Conservation (phyloP, 2,797 vertebrate species). For the Cynopterus sphinx region DNA sequence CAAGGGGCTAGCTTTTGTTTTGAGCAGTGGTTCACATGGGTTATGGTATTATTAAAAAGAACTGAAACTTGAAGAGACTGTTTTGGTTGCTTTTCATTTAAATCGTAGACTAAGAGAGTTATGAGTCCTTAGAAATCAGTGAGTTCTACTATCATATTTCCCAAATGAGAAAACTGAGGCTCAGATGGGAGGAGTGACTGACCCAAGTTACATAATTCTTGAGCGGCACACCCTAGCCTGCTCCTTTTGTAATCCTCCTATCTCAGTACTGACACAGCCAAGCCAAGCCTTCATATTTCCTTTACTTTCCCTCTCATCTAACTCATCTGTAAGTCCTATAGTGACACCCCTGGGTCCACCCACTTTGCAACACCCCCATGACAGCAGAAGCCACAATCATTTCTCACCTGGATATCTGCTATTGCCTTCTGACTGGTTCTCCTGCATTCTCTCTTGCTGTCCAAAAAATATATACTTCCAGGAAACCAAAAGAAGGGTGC, state of each 20-base stretch:
- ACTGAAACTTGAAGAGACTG: not conserved
- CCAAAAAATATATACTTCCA: not conserved
- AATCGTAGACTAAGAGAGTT: not conserved
- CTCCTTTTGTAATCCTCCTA: not conserved
- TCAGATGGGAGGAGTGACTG: not conserved
- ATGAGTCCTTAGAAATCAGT: not conserved
- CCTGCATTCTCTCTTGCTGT: not conserved
- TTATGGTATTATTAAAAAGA: slow-evolving; percentile 10
- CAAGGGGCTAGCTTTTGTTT: not conserved
- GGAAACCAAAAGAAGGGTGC: not conserved
- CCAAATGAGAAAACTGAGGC: not conserved
- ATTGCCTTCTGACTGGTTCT: not conserved
- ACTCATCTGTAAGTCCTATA: not conserved
- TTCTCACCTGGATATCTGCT: not conserved
- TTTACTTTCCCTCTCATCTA: not conserved
- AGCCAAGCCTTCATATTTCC: not conserved
- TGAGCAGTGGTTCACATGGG: not conserved
- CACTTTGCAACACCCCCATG: fast-evolving
- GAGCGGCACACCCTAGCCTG: fast-evolving
- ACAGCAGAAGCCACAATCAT: fast-evolving
- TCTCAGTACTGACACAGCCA: not conserved
- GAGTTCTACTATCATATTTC: not conserved
- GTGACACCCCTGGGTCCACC: not conserved
- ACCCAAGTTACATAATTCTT: too few relatives aligned
- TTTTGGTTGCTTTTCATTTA: not conserved